These are phyloP conservation scores for Tolypeutes matacus DNA, from an alignment of 2,797 vertebrate genomes.

Conservation along the genomic window DNA sequence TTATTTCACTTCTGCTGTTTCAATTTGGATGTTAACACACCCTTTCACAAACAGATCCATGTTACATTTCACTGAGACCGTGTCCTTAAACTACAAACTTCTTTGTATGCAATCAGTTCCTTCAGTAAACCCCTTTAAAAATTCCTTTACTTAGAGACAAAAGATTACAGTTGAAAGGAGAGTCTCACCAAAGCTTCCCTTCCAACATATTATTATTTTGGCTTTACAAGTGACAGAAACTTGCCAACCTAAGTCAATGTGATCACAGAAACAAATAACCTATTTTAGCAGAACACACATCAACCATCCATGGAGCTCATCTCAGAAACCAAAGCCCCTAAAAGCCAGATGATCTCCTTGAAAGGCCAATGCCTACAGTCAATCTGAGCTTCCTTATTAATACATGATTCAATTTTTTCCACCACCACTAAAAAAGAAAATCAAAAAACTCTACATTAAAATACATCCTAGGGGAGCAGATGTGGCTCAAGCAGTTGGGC, in stretches of 20 bases:
- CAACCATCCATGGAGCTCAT: not conserved
- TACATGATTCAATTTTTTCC: not conserved
- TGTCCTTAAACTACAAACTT: not conserved
- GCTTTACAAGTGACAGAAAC: conserved; percentile 1
- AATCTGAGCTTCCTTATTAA: conserved; percentile 42
- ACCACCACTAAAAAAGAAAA: conserved; percentile 20
- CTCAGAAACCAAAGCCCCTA: not conserved
- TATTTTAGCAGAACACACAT: not conserved
- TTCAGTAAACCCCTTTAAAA: not conserved
- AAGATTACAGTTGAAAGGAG: not conserved
- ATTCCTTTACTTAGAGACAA: conserved; percentile 11
- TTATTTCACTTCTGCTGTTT: not conserved
- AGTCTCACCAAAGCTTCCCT: not conserved
- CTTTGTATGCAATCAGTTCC: not conserved
- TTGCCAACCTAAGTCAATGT: not conserved
- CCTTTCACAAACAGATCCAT: not conserved
- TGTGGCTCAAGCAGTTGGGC: too few species aligned
- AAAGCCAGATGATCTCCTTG: not conserved
- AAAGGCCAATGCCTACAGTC: not conserved
- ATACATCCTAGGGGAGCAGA: not conserved
- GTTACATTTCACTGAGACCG: not conserved
- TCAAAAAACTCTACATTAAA: not conserved
- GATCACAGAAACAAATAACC: not conserved
- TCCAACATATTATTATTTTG: not conserved
- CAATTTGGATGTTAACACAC: not conserved